Base-by-base conservation (phyloP, 2,888 invertebrate species). In the Rhopalosiphum nymphaeae region DNA sequence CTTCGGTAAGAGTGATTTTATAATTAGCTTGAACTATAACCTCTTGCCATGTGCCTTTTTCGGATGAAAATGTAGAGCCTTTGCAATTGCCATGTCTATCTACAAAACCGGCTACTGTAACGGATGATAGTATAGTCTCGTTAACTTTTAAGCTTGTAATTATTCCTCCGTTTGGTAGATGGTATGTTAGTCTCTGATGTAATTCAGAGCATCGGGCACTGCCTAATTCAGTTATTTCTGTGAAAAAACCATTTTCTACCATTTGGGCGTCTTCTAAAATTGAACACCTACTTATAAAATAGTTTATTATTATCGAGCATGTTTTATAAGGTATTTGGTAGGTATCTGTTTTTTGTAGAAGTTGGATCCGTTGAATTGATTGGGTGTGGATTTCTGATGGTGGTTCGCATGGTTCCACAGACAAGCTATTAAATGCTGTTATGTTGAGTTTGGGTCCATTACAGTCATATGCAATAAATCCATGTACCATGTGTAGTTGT, bases 381-480 rank as follows among this genome's bases (percentile, higher is more conserved):
- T 88, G 36, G 21, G 29, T 42, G 25, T 57, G 5, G 56, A 57
- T 57, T 36, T 88, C 11, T 16, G 36, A 25, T 25, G 88, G 36
- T 25, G 36, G 53, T 36, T 88, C 56, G 11, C 88, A 88, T 16
- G 9, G 13, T 25, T 88, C 88, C 3, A 88, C 46, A 36, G 21
- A 25, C 1, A 88, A 25, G 56, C 88, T 56, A 29, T 88, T 88
- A 10, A 88, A 88, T 10, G 88, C 7, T 10, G 56, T 88, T 49
- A 88, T n/a, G 4, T 88, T 88, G 53, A 56, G 5, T 2, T 88
- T 42, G 0, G 53, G 36, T 88, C 36, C 88, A 29, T 44, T 44
- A 56, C 56, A 88, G n/a, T 88, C 88, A 42, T 67, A 61, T 29
- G 61, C 61, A 16, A 90, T 90, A 46, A 90, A 90, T 7, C 61